Percentiles rank a stretch among this genome's conserved stretches.
These are phyloP conservation scores for Sisor rabdophorus DNA, from an alignment of 2,113 vertebrate genomes.

Conservation along the genomic window DNA sequence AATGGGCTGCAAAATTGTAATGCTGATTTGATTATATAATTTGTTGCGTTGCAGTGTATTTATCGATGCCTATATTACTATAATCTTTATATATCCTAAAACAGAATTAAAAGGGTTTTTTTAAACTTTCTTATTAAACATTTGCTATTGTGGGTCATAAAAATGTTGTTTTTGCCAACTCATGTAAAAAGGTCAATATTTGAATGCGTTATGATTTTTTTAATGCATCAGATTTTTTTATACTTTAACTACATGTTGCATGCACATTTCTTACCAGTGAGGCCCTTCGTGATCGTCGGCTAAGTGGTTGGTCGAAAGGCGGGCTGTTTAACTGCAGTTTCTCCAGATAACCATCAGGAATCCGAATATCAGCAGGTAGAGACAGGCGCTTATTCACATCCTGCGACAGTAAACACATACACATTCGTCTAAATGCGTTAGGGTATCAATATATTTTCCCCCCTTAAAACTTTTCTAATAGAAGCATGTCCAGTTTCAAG, in stretches of 20 bases:
- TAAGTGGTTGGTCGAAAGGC: constrained; percentile 92
- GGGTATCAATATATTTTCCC: neutral
- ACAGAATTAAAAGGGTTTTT: no score
- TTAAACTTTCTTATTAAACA: neutral
- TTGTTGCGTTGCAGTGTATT: no score
- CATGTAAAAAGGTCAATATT: neutral
- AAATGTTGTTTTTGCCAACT: neutral
- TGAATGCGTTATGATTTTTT: neutral
- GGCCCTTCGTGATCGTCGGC: constrained; percentile 89
- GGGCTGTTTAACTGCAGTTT: constrained; percentile 95
- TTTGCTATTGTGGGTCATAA: neutral
- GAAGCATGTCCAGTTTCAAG: neutral
- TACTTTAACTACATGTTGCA: neutral
- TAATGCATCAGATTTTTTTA: no score
- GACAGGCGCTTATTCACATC: constrained; percentile 97
- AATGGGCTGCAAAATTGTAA: no score
- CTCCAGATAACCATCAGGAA: constrained; percentile 95
- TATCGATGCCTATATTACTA: no score
- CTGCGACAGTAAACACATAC: constrained; percentile 58
- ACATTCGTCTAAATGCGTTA: neutral
- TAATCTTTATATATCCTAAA: no score
- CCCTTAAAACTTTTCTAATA: no score
- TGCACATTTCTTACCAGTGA: constrained; percentile 78
- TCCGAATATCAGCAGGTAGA: constrained; percentile 94
- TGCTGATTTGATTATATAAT: no score